Conservation (phyloP, 2,888 invertebrate species). For the Ectemnius cavifrons region DNA sequence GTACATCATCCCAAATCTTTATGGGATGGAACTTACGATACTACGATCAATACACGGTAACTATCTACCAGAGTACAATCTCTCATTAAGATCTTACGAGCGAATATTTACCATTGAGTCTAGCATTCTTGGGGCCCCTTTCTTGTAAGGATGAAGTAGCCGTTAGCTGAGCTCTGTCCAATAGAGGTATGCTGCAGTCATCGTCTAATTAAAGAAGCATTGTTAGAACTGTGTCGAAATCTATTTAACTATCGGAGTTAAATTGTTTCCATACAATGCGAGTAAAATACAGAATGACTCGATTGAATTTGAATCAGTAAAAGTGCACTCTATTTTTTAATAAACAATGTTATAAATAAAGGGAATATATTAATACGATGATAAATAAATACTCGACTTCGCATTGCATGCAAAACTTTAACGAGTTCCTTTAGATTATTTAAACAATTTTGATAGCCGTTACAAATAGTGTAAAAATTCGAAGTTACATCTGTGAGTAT, state of each 20-base stretch:
- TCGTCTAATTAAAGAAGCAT: constrained; percentile 76
- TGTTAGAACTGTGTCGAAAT: constrained; percentile 2
- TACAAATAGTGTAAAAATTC: too few relatives aligned
- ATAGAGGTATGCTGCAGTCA: constrained; percentile 89
- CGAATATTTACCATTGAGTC: constrained; percentile 85
- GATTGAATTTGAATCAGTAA: not conserved
- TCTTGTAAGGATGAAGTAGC: constrained; percentile 90
- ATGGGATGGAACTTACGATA: too few relatives aligned
- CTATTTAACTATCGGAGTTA: not conserved
- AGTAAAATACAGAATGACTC: not conserved
- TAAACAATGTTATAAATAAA: too few relatives aligned
- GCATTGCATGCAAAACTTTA: too few relatives aligned
- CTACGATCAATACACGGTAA: not conserved
- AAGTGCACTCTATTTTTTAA: too few relatives aligned
- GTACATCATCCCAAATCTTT: too few relatives aligned
- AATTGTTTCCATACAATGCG: not conserved
- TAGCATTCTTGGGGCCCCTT: constrained; percentile 91
- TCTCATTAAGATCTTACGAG: not conserved
- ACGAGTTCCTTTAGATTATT: too few relatives aligned
- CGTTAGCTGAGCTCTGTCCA: constrained; percentile 85
- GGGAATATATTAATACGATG: too few relatives aligned
- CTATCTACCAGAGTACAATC: constrained; percentile 27
- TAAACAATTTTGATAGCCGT: too few relatives aligned
- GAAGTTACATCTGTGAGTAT: too few relatives aligned
- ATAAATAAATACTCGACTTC: too few relatives aligned